Conservation (phyloP, 2,888 invertebrate species). For the Rhamphomyia laevipes region DNA sequence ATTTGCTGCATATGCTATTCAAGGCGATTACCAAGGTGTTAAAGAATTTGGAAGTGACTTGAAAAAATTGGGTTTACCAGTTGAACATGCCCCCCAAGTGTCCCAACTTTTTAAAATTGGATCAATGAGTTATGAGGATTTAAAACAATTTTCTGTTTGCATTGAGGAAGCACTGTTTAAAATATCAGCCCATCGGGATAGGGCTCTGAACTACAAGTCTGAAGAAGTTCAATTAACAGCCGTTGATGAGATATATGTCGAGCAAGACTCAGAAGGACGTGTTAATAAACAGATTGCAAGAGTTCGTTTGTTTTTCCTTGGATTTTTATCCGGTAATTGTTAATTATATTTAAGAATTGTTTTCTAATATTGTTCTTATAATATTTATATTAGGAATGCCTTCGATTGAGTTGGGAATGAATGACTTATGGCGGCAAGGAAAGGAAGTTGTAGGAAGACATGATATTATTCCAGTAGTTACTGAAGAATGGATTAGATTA, state of each 20-base stretch:
- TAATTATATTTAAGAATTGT: background rate
- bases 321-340: conserved; percentile 72
- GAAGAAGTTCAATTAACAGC: conserved; percentile 91
- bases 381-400: conserved; percentile 63
- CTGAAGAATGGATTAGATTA: conserved; percentile 98
- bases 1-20: conserved; percentile 88
- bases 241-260: conserved; percentile 85
- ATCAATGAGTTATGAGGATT: conserved; percentile 74
- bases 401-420: conserved; percentile 90
- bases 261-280: conserved; percentile 73
- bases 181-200: conserved; percentile 72
- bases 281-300: conserved; percentile 86
- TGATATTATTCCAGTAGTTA: conserved; percentile 96
- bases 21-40: conserved; percentile 85
- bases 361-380: background rate
- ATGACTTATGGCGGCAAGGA: conserved; percentile 96
- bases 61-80: conserved; percentile 84
- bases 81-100: conserved; percentile 94
- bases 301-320: conserved; percentile 89
- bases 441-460: conserved; percentile 97
- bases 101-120: conserved; percentile 95
- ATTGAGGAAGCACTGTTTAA: conserved; percentile 89
- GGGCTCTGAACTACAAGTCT: conserved; percentile 85
- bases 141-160: conserved; percentile 81
- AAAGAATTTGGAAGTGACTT: conserved; percentile 89